Evolutionary conservation across 2,797 vertebrate genomes (phyloP).

Genomic region (Steatocranus sp.): DNA sequence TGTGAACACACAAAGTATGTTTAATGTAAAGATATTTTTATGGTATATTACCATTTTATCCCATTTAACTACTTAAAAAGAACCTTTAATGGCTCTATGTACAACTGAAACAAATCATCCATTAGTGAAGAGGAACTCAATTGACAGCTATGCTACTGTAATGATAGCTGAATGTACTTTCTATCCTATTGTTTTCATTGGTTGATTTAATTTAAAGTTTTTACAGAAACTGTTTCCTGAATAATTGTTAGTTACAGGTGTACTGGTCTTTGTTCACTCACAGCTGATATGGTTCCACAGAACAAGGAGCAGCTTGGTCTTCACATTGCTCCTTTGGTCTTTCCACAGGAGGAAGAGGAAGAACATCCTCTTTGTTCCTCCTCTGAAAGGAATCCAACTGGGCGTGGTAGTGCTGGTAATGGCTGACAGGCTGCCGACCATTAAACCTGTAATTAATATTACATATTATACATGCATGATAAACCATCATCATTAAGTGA

Average conservation of each 20-base stretch:
- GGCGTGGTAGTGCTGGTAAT: conserved; percentile 73
- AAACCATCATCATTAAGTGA: not conserved
- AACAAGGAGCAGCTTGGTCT: conserved; percentile 11
- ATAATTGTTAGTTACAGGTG: not conserved
- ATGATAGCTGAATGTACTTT: not conserved
- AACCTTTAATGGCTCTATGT: not conserved
- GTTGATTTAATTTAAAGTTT: not conserved
- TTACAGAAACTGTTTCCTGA: not conserved
- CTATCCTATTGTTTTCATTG: not conserved
- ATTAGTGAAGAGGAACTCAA: not conserved
- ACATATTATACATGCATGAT: not conserved
- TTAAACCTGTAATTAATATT: not conserved
- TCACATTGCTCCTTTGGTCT: conserved; percentile 30
- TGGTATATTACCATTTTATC: fast-evolving
- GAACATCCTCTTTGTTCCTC: conserved; percentile 27
- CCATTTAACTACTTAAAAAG: not conserved
- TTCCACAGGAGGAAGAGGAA: conserved; percentile 11
- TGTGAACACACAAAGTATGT: not conserved
- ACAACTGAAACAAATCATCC: not conserved
- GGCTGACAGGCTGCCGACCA: not conserved
- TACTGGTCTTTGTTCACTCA: conserved; percentile 49
- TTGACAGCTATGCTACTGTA: not conserved
- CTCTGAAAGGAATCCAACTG: conserved; percentile 72
- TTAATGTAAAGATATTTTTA: not conserved
- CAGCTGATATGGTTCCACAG: conserved; percentile 66